Evolutionary conservation across 2,113 vertebrate species (phyloP), one percentile per base, ranked within the genome.

Genomic region (Tamias sibiricus): DNA sequence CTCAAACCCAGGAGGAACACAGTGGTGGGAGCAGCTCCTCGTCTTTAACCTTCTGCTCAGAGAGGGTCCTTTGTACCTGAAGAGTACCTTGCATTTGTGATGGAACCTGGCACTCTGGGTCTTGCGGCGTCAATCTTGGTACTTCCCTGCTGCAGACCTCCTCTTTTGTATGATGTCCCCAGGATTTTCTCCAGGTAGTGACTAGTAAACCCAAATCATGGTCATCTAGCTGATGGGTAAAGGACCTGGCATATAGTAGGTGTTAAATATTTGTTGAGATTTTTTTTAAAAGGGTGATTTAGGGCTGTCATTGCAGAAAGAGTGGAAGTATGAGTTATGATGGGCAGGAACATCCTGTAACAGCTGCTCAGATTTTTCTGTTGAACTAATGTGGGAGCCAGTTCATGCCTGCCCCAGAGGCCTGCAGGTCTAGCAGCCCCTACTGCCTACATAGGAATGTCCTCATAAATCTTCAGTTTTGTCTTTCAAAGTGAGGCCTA

Each of bases 401-500:
- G 87, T 83, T 87, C 2, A 2, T 30, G 47, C 75, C 68, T 86
- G 95, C 47, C 59, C 47, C 19, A 11, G 84, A 74, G 62, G 57
- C 54, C 52, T 26, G n/a, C 47, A n/a, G 76, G 13, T 24, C n/a
- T 59, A 2, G 22, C 32, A 28, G 54, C 14, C 57, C 37, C 9
- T 14, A 4, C 59, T 74, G 54, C 49, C 44, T 19, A 4, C 5
- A 28, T 5, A n/a, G 83, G 49, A 77, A 42, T 64, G 30, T 92
- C 47, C 86, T 94, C 30, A 37, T 40, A 76, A 37, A 32, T 83
- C 40, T 77, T 16, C 49, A 57, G 42, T 79, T 84, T 52, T 81
- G 14, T 59, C 77, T 97, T 92, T 62, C 47, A 72, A 54, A 95
- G 74, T 64, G 22, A 57, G 22, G 16, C 35, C n/a, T 96, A 2